Conservation (phyloP, 2,888 invertebrate genomes). For the Drosophila prolongata region DNA sequence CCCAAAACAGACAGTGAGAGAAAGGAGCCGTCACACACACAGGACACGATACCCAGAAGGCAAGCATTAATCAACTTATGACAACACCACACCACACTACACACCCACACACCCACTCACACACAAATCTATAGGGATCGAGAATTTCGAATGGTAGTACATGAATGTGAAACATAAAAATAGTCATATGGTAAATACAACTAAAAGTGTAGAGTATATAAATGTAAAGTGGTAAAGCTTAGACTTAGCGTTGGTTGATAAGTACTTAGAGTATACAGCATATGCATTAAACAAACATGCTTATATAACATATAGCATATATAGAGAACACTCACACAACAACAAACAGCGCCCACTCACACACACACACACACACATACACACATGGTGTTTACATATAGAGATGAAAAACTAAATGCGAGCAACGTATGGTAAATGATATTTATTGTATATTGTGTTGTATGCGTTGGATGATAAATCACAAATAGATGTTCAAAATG, state of each 20-base stretch:
- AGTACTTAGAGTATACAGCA: slow-evolving; percentile 47
- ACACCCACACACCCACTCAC: slow-evolving; percentile 21
- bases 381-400: slow-evolving; percentile 7
- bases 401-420: slow-evolving; percentile 26
- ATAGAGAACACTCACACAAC: slow-evolving; percentile 9
- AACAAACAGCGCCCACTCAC: neutral
- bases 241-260: slow-evolving; percentile 34
- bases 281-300: slow-evolving; percentile 42
- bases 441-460: slow-evolving; percentile 48
- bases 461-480: slow-evolving; percentile 61
- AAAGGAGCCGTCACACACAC: slow-evolving; percentile 10
- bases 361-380: slow-evolving; percentile 6
- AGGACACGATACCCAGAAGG: slow-evolving; percentile 17
- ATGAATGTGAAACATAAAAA: slow-evolving; percentile 48
- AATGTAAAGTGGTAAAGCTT: slow-evolving; percentile 40
- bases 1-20: slow-evolving; percentile 24
- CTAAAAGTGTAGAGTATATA: slow-evolving; percentile 41
- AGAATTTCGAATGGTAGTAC: slow-evolving; percentile 27
- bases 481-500: slow-evolving; percentile 64
- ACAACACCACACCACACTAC: slow-evolving; percentile 18
- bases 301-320: slow-evolving; percentile 28
- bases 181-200: slow-evolving; percentile 26
- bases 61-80: slow-evolving; percentile 50
- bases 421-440: slow-evolving; percentile 37
- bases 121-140: slow-evolving; percentile 10